Evolutionary conservation across 2,888 invertebrate species (phyloP).

Genomic region (Ctenicera cuprea): DNA sequence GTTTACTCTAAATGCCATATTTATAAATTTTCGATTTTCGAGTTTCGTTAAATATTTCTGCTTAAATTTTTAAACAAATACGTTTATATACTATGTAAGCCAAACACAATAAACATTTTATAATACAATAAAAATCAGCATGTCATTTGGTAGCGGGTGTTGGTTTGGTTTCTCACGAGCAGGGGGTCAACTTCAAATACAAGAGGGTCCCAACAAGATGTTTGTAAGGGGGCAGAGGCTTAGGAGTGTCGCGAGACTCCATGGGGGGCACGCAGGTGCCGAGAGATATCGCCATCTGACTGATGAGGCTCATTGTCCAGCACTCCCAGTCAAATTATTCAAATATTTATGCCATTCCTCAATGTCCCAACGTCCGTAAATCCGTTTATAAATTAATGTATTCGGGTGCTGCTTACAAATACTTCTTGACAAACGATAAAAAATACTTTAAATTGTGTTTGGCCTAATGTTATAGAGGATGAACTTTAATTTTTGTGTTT

Average conservation of each 20-base stretch:
- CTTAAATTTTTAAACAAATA: not conserved
- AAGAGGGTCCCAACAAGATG: conserved; percentile 46
- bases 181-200: conserved; percentile 47
- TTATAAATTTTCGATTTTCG: no score
- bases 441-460: not conserved
- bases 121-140: conserved; percentile 48
- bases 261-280: conserved; percentile 61
- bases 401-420: conserved; percentile 18
- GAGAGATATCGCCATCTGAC: conserved; percentile 63
- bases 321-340: conserved; percentile 58
- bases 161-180: conserved; percentile 55
- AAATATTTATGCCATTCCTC: conserved; percentile 58
- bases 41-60: no score
- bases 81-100: not conserved
- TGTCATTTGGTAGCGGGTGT: conserved; percentile 57
- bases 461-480: not conserved
- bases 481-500: no score
- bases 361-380: conserved; percentile 54
- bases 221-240: conserved; percentile 40
- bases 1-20: no score
- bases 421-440: not conserved
- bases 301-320: conserved; percentile 61
- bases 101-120: conserved; percentile 26
- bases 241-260: conserved; percentile 55
- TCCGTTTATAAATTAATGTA: conserved; percentile 43